Conservation (phyloP, 2,113 vertebrate species). For the Mastomys natalensis region DNA sequence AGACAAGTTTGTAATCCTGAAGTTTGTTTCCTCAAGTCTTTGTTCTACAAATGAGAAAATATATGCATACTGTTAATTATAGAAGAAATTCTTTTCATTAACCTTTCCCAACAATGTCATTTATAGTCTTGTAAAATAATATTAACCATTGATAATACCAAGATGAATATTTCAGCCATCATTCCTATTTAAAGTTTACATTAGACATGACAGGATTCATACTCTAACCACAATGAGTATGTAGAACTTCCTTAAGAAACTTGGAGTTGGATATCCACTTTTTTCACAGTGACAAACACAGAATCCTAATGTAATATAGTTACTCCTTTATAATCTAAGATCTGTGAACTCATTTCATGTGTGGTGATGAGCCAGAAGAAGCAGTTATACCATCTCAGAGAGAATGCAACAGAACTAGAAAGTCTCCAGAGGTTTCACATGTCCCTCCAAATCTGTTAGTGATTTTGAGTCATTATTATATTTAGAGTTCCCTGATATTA, state of each 20-base stretch:
- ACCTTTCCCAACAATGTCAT: not conserved
- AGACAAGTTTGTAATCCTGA: not conserved
- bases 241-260: conserved; percentile 3
- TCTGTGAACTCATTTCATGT: not conserved
- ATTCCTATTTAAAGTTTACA: not conserved
- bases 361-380: not conserved
- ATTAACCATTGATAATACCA: not conserved
- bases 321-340: not conserved
- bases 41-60: conserved; percentile 15
- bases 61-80: not conserved
- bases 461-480: not conserved
- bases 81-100: not conserved
- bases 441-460: not conserved
- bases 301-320: not conserved
- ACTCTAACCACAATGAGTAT: conserved; percentile 55
- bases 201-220: conserved; percentile 62
- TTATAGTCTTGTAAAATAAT: not conserved
- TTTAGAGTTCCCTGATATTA: not conserved
- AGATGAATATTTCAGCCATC: not conserved
- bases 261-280: conserved; percentile 50
- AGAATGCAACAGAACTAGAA: not conserved
- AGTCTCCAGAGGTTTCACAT: not conserved
- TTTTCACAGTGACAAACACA: not conserved
- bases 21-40: not conserved
- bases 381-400: not conserved